Evolutionary conservation across 2,888 invertebrate genomes (phyloP), one percentile per base, ranked within the genome.

Genomic region (Ophion ventricosus): DNA sequence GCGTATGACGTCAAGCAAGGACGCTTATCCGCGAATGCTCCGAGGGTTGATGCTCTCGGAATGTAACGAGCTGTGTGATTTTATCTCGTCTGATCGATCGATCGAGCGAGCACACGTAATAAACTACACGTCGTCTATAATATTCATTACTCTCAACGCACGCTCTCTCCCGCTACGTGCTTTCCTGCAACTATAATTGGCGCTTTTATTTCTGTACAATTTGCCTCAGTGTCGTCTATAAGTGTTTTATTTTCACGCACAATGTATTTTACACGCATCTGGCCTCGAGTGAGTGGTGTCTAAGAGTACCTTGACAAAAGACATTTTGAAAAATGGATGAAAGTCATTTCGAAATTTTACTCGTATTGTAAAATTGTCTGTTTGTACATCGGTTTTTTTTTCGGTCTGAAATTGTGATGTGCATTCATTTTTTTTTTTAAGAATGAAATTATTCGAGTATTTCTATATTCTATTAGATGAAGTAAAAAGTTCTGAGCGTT

Each of bases 81-180:
- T 77, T 80, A 84, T 84, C 83, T 29, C 80, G 49, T 35, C 73
- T 67, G 76, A 84, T 80, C 67, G 80, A 83, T 83, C 80, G 83
- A 80, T 80, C 73, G 56, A 67, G 11, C 40, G 54, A 40, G 20
- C 54, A 67, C 72, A 63, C 8, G 57, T 11, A 14, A 70, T 59
- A 54, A 49, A 49, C 49, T 49, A 49, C 49, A 29, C 17, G 49
- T 17, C 59, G 20, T 40, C 61, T 73, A 54, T 67, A 72, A 81
- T 72, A 83, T 76, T 79, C 75, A 80, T 75, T 72, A 76, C 26
- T 64, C n/a, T 17, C 56, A 14, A 77, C n/a, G 54, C 76, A 49
- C 49, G 49, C 61, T 56, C 14, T 56, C 14, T 5, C 23, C 4
- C 40, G n/a, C 49, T 2, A 49, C 49, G 61, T 74, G 43, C n/a